A percentile compares a stretch with the other conserved stretches of the same genome.
phyloP scores from a whole-genome alignment of 2,888 invertebrate genomes.

The Dermolepida albohirtum region DNA sequence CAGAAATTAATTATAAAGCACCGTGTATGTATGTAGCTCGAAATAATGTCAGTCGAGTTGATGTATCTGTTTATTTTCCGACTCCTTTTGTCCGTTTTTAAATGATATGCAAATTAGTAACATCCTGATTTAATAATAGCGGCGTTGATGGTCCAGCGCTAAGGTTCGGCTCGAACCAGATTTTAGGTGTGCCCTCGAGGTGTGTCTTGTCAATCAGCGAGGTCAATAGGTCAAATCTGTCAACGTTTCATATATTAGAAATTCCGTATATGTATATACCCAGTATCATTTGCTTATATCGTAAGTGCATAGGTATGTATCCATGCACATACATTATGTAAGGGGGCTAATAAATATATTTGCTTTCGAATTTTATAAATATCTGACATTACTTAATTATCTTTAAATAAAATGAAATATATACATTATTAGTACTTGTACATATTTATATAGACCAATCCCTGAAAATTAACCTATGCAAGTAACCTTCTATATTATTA shows the following conservation, averaged over 20 bases:
- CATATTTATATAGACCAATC: too few relatives aligned
- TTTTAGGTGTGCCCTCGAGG: conserved; percentile 50
- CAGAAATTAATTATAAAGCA: conserved; percentile 23
- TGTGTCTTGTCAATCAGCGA: conserved; percentile 52
- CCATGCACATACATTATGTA: too few relatives aligned
- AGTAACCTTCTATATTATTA: too few relatives aligned
- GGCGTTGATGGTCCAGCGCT: conserved; percentile 47
- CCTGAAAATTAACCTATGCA: too few relatives aligned
- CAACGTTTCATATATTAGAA: conserved; percentile 33
- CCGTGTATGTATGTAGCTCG: conserved; percentile 29
- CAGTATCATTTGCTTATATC: not conserved
- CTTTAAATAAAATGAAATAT: too few relatives aligned
- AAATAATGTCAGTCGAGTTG: conserved; percentile 28
- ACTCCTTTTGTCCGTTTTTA: conserved; percentile 39
- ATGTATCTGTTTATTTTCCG: conserved; percentile 39
- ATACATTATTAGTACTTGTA: too few relatives aligned
- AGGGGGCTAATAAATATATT: too few relatives aligned
- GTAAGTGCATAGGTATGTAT: too few relatives aligned
- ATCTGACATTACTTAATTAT: too few relatives aligned
- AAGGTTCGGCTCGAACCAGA: conserved; percentile 50
- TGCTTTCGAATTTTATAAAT: too few relatives aligned
- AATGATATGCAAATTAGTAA: conserved; percentile 43
- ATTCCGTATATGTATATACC: conserved; percentile 14
- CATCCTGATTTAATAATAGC: conserved; percentile 45
- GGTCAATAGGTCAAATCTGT: conserved; percentile 50